Conservation (phyloP, 2,113 vertebrate species). For the Zosterops hypoxanthus region DNA sequence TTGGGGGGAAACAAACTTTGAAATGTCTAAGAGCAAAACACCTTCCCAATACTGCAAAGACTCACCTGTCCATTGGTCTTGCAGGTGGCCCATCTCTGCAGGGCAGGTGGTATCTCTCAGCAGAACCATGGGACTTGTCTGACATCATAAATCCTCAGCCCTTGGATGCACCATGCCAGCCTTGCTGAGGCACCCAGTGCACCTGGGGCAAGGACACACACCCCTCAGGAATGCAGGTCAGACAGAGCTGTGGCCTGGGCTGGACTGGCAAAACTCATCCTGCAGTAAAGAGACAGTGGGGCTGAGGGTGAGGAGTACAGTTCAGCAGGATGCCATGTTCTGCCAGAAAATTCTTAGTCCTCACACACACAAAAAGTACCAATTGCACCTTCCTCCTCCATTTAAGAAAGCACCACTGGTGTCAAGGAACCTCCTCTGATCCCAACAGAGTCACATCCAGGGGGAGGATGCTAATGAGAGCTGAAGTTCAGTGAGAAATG, state of each 20-base stretch:
- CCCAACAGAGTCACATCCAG: background rate
- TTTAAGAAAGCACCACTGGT: background rate
- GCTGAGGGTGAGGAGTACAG: background rate
- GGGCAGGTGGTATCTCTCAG: background rate
- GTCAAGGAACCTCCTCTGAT: background rate
- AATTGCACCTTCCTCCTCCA: background rate
- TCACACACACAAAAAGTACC: background rate
- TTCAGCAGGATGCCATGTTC: background rate
- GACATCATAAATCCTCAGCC: background rate
- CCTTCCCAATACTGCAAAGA: background rate
- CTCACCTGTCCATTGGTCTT: background rate
- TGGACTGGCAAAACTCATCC: background rate
- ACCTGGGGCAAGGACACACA: background rate
- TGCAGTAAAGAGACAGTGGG: background rate
- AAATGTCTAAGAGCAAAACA: background rate
- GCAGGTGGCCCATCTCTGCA: background rate
- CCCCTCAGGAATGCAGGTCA: fast-evolving
- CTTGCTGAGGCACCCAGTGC: background rate
- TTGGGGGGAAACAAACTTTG: background rate
- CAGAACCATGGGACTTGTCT: background rate
- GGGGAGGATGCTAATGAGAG: background rate
- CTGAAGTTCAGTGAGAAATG: background rate
- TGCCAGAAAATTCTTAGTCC: background rate
- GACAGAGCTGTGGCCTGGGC: background rate
- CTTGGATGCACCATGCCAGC: background rate